Evolutionary conservation across 1,140 invertebrate genomes (phyloP).

Genomic region (Cataglyphis hispanica): DNA sequence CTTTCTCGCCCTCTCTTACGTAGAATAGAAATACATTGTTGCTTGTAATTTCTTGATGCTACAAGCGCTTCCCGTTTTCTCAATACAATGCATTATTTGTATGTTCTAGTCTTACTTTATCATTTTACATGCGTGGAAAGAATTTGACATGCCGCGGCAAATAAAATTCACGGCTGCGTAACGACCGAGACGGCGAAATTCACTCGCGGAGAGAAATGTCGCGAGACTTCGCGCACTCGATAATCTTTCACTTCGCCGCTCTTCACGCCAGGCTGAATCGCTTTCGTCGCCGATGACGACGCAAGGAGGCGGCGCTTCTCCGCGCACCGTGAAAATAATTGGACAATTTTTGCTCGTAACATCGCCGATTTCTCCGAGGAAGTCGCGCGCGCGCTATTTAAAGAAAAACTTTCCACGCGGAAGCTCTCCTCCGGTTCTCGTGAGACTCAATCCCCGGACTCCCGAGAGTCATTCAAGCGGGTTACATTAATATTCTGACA

Average conservation of each 20-base stretch:
- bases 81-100: neutral
- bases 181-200: neutral
- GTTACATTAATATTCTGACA: conserved; percentile 47
- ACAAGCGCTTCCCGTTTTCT: neutral
- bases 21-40: neutral
- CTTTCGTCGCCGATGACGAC: neutral
- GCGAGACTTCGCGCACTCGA: conserved; percentile 58
- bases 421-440: neutral
- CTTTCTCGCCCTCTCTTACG: neutral
- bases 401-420: conserved; percentile 23
- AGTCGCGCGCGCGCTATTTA: conserved; percentile 41
- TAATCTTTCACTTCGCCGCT: conserved; percentile 62
- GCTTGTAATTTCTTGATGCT: neutral
- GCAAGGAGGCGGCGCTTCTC: conserved; percentile 25
- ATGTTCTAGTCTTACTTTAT: neutral
- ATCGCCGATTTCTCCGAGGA: neutral
- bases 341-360: conserved; percentile 67
- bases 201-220: conserved; percentile 35
- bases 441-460: neutral
- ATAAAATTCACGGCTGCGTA: conserved; percentile 24
- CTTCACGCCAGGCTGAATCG: conserved; percentile 37
- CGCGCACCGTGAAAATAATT: conserved; percentile 62
- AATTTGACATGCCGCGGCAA: conserved; percentile 5
- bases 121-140: conserved; percentile 22
- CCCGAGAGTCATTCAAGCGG: neutral